Evolutionary conservation across 1,140 invertebrate genomes (phyloP), one percentile per base, ranked within the genome.

Genomic region (Aphelenchoides fujianensis): DNA sequence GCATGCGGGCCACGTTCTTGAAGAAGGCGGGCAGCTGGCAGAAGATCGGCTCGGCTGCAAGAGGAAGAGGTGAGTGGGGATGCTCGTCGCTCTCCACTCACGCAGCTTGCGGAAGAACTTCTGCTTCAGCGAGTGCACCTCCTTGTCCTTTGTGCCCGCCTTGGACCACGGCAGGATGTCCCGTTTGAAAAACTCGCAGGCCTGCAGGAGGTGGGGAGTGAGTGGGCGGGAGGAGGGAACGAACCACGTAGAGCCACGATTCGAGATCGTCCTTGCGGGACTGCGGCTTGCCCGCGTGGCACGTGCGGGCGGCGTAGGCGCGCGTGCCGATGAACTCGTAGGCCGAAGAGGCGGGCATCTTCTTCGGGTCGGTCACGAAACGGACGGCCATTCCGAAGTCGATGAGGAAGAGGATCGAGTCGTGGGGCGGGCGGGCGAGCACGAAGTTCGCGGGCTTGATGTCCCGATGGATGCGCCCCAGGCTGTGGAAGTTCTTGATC

Each of bases 361-460:
- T 55, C 19, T 23, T 30, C 3, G 30, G 36, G 31, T 72, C 69
- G 52, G 71, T 74, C n/a, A 36, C 30, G 54, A n/a, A 73, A 19
- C 19, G n/a, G 54, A 35, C 31, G 1, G 70, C 37, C 70, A 73
- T 72, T 2, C 71, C 71, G 57, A 73, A 73, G 35, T 73, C 71
- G 23, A 73, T 73, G 7, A 73, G 62, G 52, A 32, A 67, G 16
- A 73, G 35, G 2, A 2, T 35, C 19, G 19, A 57, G 27, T 36
- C 27, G 23, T 19, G 27, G 19, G 67, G 23, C 27, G 30, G 57
- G 3, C 30, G n/a, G 59, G 35, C 68, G 28, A 73, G 19, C 23
- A 74, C 71, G 37, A 73, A 69, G 52, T 73, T 73, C 23, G 71
- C 72, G 19, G 71, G 71, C 28, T 73, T 73, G 1, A 73, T 54